Evolutionary conservation across 2,113 vertebrate species (phyloP).

Genomic region (Cathartes aura): DNA sequence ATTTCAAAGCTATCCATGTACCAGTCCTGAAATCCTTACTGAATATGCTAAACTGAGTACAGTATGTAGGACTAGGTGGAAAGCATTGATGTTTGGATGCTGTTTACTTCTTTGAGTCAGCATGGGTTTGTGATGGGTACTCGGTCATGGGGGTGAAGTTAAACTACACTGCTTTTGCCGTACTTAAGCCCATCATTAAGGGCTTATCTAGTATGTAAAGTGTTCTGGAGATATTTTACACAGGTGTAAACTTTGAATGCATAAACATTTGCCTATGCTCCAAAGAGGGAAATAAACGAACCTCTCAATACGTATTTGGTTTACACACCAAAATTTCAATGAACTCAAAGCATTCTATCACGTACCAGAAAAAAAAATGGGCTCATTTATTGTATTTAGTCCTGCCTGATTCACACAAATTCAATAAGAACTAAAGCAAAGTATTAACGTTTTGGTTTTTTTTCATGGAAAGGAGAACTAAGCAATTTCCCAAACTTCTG

Average conservation of each 20-base stretch:
- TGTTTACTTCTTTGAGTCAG: background rate
- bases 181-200: background rate
- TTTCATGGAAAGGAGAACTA: background rate
- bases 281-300: background rate
- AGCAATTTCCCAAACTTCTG: background rate
- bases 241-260: background rate
- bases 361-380: background rate
- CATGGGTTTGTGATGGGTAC: background rate
- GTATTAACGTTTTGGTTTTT: background rate
- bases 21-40: background rate
- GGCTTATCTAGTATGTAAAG: background rate
- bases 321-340: background rate
- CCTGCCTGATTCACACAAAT: background rate
- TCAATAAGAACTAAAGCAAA: background rate
- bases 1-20: background rate
- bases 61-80: background rate
- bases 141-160: background rate
- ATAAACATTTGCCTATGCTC: background rate
- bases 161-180: background rate
- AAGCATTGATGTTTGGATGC: background rate
- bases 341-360: background rate
- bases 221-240: background rate
- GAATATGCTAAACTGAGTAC: background rate
- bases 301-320: background rate
- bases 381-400: background rate